phyloP scores from a whole-genome alignment of 2,888 invertebrate species.

The Flexamia atlantica region DNA sequence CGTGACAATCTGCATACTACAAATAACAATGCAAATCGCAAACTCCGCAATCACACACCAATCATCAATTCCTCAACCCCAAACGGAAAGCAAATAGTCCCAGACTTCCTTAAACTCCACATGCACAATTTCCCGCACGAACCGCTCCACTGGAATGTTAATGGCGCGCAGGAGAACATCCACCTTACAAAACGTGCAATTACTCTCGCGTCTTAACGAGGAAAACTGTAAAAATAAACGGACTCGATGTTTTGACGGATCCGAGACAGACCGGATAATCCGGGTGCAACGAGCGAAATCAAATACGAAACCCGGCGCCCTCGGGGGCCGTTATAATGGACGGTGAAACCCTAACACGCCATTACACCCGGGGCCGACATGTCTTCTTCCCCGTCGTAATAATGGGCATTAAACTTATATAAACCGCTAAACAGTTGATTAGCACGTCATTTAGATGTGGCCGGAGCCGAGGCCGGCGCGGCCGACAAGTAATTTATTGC shows the following conservation, averaged over 20 bases:
- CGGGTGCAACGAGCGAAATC: conserved; percentile 8
- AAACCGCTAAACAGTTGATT: conserved; percentile 48
- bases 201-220: conserved; percentile 18
- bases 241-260: not conserved
- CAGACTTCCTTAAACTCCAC: too few relatives aligned
- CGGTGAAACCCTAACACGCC: not conserved
- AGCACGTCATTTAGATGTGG: conserved; percentile 48
- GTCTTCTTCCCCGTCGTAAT: conserved; percentile 21
- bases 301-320: conserved; percentile 14
- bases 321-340: conserved; percentile 8
- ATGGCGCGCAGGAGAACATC: too few relatives aligned
- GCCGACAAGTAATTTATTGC: conserved; percentile 19
- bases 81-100: too few relatives aligned
- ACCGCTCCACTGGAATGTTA: too few relatives aligned
- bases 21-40: too few relatives aligned
- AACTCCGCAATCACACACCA: too few relatives aligned
- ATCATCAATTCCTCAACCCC: too few relatives aligned
- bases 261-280: not conserved
- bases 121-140: too few relatives aligned
- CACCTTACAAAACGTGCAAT: too few relatives aligned
- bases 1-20: too few relatives aligned
- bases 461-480: not conserved
- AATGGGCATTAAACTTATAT: conserved; percentile 24
- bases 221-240: not conserved
- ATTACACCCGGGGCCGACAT: not conserved